These are phyloP conservation scores for Lepidocyrtinus sp. DNA, from an alignment of 2,888 invertebrate species.

Conservation along the genomic window DNA sequence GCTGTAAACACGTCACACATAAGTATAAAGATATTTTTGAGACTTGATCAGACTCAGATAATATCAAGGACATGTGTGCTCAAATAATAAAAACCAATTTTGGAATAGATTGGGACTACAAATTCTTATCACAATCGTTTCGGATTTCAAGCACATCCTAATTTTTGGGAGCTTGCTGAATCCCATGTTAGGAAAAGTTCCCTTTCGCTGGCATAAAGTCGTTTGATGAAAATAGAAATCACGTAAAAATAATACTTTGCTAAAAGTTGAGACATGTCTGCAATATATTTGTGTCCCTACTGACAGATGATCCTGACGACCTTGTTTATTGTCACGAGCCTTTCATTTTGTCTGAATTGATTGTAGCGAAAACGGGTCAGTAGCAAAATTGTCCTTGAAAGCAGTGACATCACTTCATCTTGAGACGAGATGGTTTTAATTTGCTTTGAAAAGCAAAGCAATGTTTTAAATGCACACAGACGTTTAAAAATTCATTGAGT, in stretches of 20 bases:
- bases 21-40: too few species aligned
- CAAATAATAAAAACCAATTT: constrained; percentile 1
- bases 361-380: background rate
- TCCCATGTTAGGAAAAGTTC: background rate
- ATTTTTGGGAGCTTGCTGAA: constrained; percentile 2
- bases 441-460: background rate
- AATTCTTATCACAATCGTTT: constrained; percentile 4
- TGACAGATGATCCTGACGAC: constrained; percentile 26
- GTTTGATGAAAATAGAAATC: background rate
- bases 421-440: background rate
- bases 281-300: background rate
- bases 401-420: background rate
- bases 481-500: background rate
- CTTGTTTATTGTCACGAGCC: constrained; percentile 37
- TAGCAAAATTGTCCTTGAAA: background rate
- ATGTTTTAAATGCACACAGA: background rate
- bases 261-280: background rate
- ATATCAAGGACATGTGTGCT: constrained; percentile 10
- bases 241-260: background rate
- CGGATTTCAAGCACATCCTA: background rate
- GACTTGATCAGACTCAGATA: background rate
- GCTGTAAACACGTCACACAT: background rate
- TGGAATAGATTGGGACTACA: background rate
- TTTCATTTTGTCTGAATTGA: background rate
- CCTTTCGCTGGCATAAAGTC: background rate